A percentile compares a stretch with the other conserved stretches of the same genome.
phyloP scores from a whole-genome alignment of 2,113 vertebrate genomes.

The Vireo altiloquus region DNA sequence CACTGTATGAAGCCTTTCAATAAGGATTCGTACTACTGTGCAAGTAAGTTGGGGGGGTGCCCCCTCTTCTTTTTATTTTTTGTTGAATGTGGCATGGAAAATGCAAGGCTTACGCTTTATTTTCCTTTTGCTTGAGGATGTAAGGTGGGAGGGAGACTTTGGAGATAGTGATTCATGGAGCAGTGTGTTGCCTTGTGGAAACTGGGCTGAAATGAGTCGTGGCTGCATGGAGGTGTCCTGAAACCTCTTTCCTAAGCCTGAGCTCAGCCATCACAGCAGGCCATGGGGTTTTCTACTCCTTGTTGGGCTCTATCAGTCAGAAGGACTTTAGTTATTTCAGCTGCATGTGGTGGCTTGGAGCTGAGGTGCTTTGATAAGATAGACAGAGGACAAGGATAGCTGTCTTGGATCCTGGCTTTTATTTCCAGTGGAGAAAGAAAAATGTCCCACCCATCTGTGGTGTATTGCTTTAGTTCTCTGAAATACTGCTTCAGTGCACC shows the following conservation, averaged over 20 bases:
- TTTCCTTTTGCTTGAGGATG: background rate
- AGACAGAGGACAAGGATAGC: background rate
- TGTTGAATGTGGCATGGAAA: background rate
- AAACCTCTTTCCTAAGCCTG: background rate
- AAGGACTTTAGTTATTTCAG: background rate
- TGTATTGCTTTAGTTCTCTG: background rate
- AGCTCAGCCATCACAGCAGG: background rate
- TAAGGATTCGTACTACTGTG: conserved; percentile 86
- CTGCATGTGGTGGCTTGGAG: background rate
- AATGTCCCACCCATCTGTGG: background rate
- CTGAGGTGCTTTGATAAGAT: background rate
- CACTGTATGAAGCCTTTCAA: conserved; percentile 85
- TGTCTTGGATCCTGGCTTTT: background rate
- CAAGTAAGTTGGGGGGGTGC: conserved; percentile 74
- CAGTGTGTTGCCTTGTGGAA: background rate
- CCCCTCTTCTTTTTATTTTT: background rate
- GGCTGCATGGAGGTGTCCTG: background rate
- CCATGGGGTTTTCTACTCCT: background rate
- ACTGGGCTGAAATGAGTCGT: background rate
- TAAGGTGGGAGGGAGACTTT: background rate
- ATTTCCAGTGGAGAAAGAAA: background rate
- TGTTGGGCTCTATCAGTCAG: background rate
- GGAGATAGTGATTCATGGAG: background rate
- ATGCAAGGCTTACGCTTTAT: background rate
- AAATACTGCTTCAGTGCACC: background rate